Base-by-base conservation (phyloP, 2,797 vertebrate species). In the Aselliscus stoliczkanus region DNA sequence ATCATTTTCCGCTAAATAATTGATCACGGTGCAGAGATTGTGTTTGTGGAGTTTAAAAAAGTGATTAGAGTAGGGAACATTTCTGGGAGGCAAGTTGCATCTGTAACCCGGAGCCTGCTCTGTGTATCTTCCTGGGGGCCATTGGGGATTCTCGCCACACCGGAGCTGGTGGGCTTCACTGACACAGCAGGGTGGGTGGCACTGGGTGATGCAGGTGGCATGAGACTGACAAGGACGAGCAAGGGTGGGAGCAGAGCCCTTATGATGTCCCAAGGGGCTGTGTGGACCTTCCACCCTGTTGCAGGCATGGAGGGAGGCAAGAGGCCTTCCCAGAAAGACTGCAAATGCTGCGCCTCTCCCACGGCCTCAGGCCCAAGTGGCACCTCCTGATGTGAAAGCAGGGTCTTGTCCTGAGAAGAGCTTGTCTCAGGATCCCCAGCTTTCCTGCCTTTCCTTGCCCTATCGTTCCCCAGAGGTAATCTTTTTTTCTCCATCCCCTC, bases 1-100 rank as follows among this genome's bases (percentile, higher is more conserved):
- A 98, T 99, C 98, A 98, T 98, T 98, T 98, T 98, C 98, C 98
- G 97, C 97, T 99, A 98, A 99, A 99, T 99, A 99, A 99, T 99
- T 98, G 98, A 99, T 99, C 50, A 21, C 88, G 94, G 98, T 98
- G 98, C 98, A 98, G 98, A 98, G 98, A 98, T 97, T 98, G 98
- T 98, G 98, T 98, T 98, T 98, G 98, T 98, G 98, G 97, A 98
- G 98, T 98, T 98, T 98, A 98, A 99, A 98, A 98, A 98, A 98
- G 98, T 93, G 98, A 99, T 98, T 98, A 98, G 97, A 96, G 93
- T 87, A 80, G 94, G 93, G 98, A 98, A 98, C 96, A 88, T 98
- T 98, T 98, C 97, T 96, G 96, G 94, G 95, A 96, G 98, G 97
- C 93, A 97, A 98, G 97, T 95, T 98, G 97, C 97, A 92, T 98